Evolutionary conservation across 2,888 invertebrate genomes (phyloP).

Genomic region (Eupithecia subfuscata): DNA sequence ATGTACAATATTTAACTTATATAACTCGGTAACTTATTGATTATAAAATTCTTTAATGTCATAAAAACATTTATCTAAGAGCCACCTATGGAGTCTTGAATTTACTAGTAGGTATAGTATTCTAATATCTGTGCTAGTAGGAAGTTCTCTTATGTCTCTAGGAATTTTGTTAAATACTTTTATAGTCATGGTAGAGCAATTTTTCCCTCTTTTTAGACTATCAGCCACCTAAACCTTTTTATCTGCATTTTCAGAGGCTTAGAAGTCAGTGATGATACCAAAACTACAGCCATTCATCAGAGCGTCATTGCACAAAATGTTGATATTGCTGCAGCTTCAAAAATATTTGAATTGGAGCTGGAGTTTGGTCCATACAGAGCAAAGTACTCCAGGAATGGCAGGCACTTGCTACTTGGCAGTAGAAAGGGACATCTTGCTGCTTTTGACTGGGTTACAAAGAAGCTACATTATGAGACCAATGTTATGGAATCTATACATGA

Average conservation of each 20-base stretch:
- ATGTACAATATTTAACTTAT: no score
- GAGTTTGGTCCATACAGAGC: constrained; percentile 92
- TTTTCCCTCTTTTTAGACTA: not conserved
- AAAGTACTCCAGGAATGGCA: constrained; percentile 91
- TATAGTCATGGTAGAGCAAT: no score
- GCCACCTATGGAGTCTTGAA: no score
- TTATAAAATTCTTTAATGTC: no score
- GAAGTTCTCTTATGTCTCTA: no score
- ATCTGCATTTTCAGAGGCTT: constrained; percentile 82
- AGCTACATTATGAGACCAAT: constrained; percentile 96
- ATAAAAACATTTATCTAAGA: no score
- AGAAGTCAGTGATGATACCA: constrained; percentile 89
- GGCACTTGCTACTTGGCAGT: constrained; percentile 94
- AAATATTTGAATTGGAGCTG: constrained; percentile 91
- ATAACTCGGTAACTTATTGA: no score
- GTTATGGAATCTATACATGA: constrained; percentile 98
- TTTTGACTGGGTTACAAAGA: constrained; percentile 99
- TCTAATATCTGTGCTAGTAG: no score
- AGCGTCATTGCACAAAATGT: constrained; percentile 91
- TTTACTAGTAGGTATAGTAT: no score
- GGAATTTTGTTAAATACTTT: no score
- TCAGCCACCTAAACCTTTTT: constrained; percentile 1
- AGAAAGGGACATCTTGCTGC: constrained; percentile 96
- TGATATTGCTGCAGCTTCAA: constrained; percentile 95
- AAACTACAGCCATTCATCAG: constrained; percentile 91